These are phyloP conservation scores for Dryobotodes eremita DNA, from an alignment of 2,888 invertebrate genomes.

Conservation along the genomic window DNA sequence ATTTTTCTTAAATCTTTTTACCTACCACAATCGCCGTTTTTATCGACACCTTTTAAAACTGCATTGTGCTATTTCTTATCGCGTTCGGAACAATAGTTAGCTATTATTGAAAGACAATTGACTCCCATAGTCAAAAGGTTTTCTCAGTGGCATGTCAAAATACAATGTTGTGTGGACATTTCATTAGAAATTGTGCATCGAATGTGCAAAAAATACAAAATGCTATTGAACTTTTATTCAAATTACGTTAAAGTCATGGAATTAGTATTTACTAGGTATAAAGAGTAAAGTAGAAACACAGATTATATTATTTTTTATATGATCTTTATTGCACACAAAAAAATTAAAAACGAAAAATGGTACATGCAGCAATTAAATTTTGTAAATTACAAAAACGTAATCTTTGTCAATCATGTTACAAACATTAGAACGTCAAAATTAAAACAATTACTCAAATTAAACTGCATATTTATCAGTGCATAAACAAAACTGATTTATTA, in stretches of 20 bases:
- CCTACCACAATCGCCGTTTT: conserved; percentile 41
- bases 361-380: not conserved
- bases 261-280: not conserved
- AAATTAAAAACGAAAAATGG: not conserved
- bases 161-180: conserved; percentile 42
- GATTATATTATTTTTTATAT: rapidly evolving
- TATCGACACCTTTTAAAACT: conserved; percentile 36
- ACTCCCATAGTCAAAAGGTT: conserved; percentile 52
- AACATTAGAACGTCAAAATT: conserved; percentile 27
- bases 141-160: conserved; percentile 57
- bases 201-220: not conserved
- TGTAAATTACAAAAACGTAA: not conserved
- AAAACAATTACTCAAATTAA: conserved; percentile 34
- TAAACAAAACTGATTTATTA: conserved; percentile 40
- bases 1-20: conserved; percentile 10
- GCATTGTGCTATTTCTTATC: conserved; percentile 63
- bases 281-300: not conserved
- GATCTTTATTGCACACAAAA: not conserved
- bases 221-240: not conserved
- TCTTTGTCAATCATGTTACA: not conserved
- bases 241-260: not conserved
- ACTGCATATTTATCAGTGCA: conserved; percentile 45
- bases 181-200: conserved; percentile 56
- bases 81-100: conserved; percentile 57
- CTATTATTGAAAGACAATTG: conserved; percentile 66